Evolutionary conservation across 2,888 invertebrate genomes (phyloP).

Genomic region (Schizaphis graminum): DNA sequence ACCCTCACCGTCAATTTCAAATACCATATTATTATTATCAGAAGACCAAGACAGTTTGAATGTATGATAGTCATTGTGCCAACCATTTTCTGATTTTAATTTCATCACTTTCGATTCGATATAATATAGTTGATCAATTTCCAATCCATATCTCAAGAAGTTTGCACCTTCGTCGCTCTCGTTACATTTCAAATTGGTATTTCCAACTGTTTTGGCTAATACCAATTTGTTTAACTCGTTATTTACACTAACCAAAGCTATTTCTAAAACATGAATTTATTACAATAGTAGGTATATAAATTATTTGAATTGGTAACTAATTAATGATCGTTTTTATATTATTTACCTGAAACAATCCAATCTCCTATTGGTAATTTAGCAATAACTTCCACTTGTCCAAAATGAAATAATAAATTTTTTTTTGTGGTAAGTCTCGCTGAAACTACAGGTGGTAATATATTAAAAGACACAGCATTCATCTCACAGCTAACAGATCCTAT

Average conservation of each 20-base stretch:
- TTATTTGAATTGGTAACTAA: background rate
- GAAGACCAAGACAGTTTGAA: slow-evolving; percentile 36
- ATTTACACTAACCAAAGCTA: slow-evolving; percentile 32
- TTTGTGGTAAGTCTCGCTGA: slow-evolving; percentile 78
- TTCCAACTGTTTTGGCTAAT: slow-evolving; percentile 8
- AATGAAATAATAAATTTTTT: slow-evolving; percentile 78
- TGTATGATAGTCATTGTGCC: slow-evolving; percentile 24
- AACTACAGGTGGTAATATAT: slow-evolving; percentile 79
- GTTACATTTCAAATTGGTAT: slow-evolving; percentile 18
- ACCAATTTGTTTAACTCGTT: slow-evolving; percentile 25
- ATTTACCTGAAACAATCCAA: slow-evolving; percentile 82
- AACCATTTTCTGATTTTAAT: background rate
- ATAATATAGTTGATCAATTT: slow-evolving; percentile 18
- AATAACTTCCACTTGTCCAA: slow-evolving; percentile 78
- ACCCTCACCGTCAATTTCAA: slow-evolving; percentile 30
- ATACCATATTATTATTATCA: background rate
- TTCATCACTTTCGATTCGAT: background rate
- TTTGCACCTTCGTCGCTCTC: background rate
- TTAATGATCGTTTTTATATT: background rate
- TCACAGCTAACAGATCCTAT: slow-evolving; percentile 30
- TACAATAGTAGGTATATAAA: background rate
- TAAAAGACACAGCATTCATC: slow-evolving; percentile 69
- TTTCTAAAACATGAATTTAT: slow-evolving; percentile 9
- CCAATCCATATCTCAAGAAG: slow-evolving; percentile 25
- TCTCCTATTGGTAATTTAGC: slow-evolving; percentile 83